Percentiles rank a stretch among this genome's conserved stretches.
Conservation (phyloP, 37 sponge, comb jelly and placozoan species). For the Aphrocallistes beatrix region DNA sequence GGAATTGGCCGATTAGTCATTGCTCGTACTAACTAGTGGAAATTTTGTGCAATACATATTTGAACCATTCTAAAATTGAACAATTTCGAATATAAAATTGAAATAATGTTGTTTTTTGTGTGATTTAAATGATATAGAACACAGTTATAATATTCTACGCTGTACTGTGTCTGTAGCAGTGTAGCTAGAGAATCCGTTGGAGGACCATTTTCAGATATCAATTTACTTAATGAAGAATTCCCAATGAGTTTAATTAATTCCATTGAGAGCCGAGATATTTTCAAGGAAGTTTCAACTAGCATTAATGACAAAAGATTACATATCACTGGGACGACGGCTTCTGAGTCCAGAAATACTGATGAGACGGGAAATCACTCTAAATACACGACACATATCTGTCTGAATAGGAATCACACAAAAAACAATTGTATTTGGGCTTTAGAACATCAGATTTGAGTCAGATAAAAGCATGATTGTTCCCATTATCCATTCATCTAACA, state of each 20-base stretch:
- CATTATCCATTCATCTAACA: background rate
- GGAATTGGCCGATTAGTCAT: too few relatives aligned
- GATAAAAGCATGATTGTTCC: background rate
- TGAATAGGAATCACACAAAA: slow-evolving; percentile 16
- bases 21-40: too few relatives aligned
- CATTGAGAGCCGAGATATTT: background rate
- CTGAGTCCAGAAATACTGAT: background rate
- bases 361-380: slow-evolving; percentile 2
- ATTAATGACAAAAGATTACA: background rate
- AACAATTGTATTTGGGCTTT: background rate
- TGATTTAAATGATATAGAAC: too few relatives aligned
- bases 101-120: too few relatives aligned
- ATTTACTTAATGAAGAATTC: too few relatives aligned
- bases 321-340: background rate
- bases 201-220: too few relatives aligned
- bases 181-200: too few relatives aligned
- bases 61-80: too few relatives aligned
- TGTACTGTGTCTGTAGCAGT: too few relatives aligned
- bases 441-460: background rate
- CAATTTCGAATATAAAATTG: too few relatives aligned
- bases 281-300: background rate
- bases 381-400: background rate
- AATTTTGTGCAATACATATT: too few relatives aligned
- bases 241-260: background rate
- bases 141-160: too few relatives aligned